Percentiles rank a stretch among this genome's conserved stretches.
These are phyloP conservation scores for Peribatodes rhomboidaria DNA, from an alignment of 2,888 invertebrate species.

Conservation along the genomic window DNA sequence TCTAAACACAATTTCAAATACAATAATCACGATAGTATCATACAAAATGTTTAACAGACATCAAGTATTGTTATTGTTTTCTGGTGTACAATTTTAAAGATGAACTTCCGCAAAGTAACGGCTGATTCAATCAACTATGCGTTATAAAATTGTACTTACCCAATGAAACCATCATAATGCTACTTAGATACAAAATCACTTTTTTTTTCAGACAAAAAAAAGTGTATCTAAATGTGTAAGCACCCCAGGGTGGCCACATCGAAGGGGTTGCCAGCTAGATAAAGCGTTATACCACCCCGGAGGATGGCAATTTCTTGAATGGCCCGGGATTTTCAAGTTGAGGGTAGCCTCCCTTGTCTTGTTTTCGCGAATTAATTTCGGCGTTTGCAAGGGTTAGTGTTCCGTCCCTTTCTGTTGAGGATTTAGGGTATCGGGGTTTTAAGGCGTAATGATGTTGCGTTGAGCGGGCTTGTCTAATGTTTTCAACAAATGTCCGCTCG, in stretches of 20 bases:
- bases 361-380: constrained; percentile 65
- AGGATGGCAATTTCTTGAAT: constrained; percentile 75
- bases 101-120: too few relatives aligned
- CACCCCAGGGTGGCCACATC: constrained; percentile 48
- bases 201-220: not conserved
- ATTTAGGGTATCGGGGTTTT: constrained; percentile 28
- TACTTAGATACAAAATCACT: too few relatives aligned
- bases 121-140: too few relatives aligned
- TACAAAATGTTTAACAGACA: too few relatives aligned
- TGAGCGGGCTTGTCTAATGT: constrained; percentile 7
- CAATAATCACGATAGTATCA: too few relatives aligned
- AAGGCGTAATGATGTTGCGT: constrained; percentile 26
- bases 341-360: constrained; percentile 59
- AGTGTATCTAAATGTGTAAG: constrained; percentile 26
- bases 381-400: constrained; percentile 59
- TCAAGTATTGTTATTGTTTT: too few relatives aligned
- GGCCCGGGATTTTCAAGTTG: constrained; percentile 59
- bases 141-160: too few relatives aligned
- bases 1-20: too few relatives aligned
- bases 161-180: too few relatives aligned
- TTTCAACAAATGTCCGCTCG: constrained; percentile 9
- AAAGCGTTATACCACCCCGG: constrained; percentile 65
- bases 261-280: constrained; percentile 58
- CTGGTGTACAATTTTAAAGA: too few relatives aligned
- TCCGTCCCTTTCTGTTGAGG: constrained; percentile 41